Evolutionary conservation across 2,113 vertebrate genomes (phyloP), one percentile per base, ranked within the genome.

Genomic region (Muntiacus muntjak): DNA sequence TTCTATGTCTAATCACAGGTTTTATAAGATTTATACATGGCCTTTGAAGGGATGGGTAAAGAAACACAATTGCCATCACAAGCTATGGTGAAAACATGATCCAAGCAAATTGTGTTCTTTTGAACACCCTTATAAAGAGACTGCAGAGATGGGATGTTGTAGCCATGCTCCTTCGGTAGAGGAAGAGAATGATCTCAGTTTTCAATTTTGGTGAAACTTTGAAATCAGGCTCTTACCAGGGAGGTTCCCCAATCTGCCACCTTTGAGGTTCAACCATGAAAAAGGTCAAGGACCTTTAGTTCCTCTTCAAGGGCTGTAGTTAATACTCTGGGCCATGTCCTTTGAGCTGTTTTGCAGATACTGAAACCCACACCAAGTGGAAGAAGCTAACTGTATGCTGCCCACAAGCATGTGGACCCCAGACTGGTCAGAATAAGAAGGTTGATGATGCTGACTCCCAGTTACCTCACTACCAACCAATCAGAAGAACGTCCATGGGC

Each of bases 1-100:
- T 89, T 97, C 50, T 83, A 76, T 3, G 9, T 45, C 71, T 89
- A 57, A 67, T 85, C 45, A 40, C 7, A 64, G n/a, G 30, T 94
- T 64, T 81, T 88, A 15, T 43, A 62, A 54, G 40, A 84, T 28
- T 91, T 40, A 62, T 30, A 52, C 1, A 21, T 19, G 26, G 36
- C 45, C 57, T 94, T 87, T 50, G 86, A 97, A 81, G 9, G 43
- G 30, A 28, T 58, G 40, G 54, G 21, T 30, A 60, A 55, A 16
- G 33, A 87, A 78, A 79, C 89, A 52, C 9, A 60, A n/a, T 15
- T 28, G 43, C 54, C 19, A 33, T 64, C 62, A 89, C 36, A 93
- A 57, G 62, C 26, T 14, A 33, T 3, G 47, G 23, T 60, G 54
- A 79, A 60, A 89, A 12, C 2, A 17, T 6, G 12, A n/a, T 36